phyloP scores from a whole-genome alignment of 1,140 invertebrate genomes.

The Odontomachus brunneus region DNA sequence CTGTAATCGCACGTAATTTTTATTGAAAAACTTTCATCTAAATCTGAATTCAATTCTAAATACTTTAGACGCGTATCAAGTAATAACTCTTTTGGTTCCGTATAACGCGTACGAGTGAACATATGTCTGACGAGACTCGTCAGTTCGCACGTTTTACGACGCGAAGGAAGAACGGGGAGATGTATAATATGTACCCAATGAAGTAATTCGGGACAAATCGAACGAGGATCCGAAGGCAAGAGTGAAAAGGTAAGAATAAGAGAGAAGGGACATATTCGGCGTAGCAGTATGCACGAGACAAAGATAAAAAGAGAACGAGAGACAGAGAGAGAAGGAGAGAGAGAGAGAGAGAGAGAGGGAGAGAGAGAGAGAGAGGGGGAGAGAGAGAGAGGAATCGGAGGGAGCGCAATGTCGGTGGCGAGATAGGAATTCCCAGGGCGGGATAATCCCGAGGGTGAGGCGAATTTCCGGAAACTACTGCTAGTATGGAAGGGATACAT shows the following conservation, averaged over 20 bases:
- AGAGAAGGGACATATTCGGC: constrained; percentile 8
- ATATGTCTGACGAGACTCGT: not conserved
- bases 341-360: not conserved
- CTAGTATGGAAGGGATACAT: constrained; percentile 72
- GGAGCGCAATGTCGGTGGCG: constrained; percentile 54
- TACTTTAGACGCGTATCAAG: too few relatives aligned
- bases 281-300: constrained; percentile 10
- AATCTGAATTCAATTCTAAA: too few relatives aligned
- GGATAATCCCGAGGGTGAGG: constrained; percentile 72
- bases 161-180: not conserved
- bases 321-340: not conserved
- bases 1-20: too few relatives aligned
- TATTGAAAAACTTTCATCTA: too few relatives aligned
- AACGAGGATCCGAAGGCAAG: constrained; percentile 55
- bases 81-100: too few relatives aligned
- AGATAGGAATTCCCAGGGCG: constrained; percentile 71
- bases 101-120: not conserved
- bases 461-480: constrained; percentile 75
- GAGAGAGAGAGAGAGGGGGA: not conserved
- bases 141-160: not conserved
- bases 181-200: constrained; percentile 53
- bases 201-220: constrained; percentile 73
- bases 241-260: not conserved
- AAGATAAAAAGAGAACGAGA: constrained; percentile 21
- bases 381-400: constrained; percentile 21